Evolutionary conservation across 1,140 invertebrate species (phyloP), one percentile per base, ranked within the genome.

Genomic region (Euglossa dilemma): DNA sequence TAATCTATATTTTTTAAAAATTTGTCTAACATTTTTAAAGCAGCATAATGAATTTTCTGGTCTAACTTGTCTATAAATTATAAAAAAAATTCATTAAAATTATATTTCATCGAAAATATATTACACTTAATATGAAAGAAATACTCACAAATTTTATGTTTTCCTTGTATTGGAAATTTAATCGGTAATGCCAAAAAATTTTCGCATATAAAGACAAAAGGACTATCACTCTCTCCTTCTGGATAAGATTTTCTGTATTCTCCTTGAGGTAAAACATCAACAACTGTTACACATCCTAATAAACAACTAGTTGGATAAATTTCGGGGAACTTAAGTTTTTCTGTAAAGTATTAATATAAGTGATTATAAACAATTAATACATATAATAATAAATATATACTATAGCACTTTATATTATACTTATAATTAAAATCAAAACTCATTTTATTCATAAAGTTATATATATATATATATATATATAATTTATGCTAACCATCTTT

Each of bases 111-210:
- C 23, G 57, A 61, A n/a, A 9, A n/a, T 72, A 36, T 11, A 72
- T 52, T 74, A 61, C 0, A 36, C 1, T 36, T 63, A 45, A 71
- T 36, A 61, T 45, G 23, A 6, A 47, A 36, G 59, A 61, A 25
- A 67, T 89, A 91, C 97, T 98, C 96, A 99, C 98, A 99, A 87
- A 99, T 99, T 95, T 99, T 99, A 93, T 98, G 97, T 91, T 98
- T 97, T 76, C 98, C 98, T 94, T 97, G 96, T 77, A 99, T 96
- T 2, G 98, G 98, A 92, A 99, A 97, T 89, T 97, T 96, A 16
- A 99, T 93, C n/a, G 96, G 95, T 84, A 99, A 94, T 91, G 97
- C 96, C 87, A 97, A 95, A 43, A 97, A 96, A 94, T 98, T 97
- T 67, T 97, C 96, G 94, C 98, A 99, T 73, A 99, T 97, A 91